Evolutionary conservation across 2,113 vertebrate genomes (phyloP), one percentile per base, ranked within the genome.

Genomic region (Acanthisitta chloris): DNA sequence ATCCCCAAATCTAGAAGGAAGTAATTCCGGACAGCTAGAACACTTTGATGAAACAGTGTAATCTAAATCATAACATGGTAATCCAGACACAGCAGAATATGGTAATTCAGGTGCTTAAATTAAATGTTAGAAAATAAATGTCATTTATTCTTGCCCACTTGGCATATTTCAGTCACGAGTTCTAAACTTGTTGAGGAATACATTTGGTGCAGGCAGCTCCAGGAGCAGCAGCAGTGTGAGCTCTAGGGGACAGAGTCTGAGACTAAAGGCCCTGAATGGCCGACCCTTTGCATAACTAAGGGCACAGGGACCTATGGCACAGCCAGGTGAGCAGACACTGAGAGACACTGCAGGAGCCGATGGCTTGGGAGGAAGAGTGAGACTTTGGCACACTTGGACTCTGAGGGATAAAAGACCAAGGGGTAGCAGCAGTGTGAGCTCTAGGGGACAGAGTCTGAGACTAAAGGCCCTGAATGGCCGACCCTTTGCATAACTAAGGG

Each of bases 141-240:
- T 29, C 2, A 36, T 51, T 74, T 66, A 5, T 19, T 69, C 24
- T 65, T 77, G 13, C 36, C 33, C 17, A 16, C 8, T 49, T 91
- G 59, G 3, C 18, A 17, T 38, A 38, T 51, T 83, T 58, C 19
- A 65, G 36, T 17, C 9, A 25, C 12, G 12, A 36, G 10, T 52
- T 78, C 43, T 67, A 9, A 67, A 57, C 11, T 2, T 23, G 33
- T 19, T 43, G 33, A 46, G n/a, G 33, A 67, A 0, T 16, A 19
- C 0, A 5, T 45, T 59, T 0, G 0, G 33, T 25, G 45, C 13
- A 45, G 38, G n/a, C 17, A 51, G 23, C 58, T 43, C 1, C 0
- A 26, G 58, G 9, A 23, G 51, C 34, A 57, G 42, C 31, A 18
- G 17, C 43, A 58, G 26, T 23, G 28, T 43, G 1, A 43, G 0